These are phyloP conservation scores for Xanthorhoe spadicearia DNA, from an alignment of 2,888 invertebrate genomes.

Conservation along the genomic window DNA sequence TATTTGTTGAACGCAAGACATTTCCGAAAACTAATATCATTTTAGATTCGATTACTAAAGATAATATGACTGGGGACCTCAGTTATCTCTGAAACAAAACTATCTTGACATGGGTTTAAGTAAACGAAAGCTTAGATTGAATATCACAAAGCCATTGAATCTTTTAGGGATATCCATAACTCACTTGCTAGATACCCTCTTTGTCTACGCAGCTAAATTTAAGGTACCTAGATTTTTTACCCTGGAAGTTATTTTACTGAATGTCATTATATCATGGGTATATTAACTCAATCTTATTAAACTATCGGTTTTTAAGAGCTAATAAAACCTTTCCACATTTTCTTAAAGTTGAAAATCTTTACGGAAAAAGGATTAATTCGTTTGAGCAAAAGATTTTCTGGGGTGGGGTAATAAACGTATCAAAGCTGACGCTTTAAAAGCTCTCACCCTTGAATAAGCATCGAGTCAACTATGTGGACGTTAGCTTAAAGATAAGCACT, in stretches of 20 bases:
- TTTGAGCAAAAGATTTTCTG: constrained; percentile 15
- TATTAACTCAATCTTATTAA: not conserved
- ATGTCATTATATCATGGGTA: not conserved
- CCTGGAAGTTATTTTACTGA: not conserved
- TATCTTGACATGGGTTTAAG: constrained; percentile 38
- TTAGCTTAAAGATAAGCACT: not conserved
- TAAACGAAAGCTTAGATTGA: constrained; percentile 33
- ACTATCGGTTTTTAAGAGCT: no score
- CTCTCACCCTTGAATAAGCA: constrained; percentile 8
- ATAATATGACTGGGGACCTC: not conserved
- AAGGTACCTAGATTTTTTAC: constrained; percentile 1
- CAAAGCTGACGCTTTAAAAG: constrained; percentile 1
- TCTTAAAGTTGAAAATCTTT: not conserved
- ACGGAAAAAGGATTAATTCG: constrained; percentile 10
- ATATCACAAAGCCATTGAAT: constrained; percentile 36
- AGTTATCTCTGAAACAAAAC: constrained; percentile 35
- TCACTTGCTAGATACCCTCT: constrained; percentile 35
- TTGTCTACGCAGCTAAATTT: constrained; percentile 4
- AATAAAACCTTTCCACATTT: no score
- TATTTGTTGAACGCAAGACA: not conserved
- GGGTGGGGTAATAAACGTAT: no score
- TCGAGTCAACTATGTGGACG: constrained; percentile 1
- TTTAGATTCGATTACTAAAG: not conserved
- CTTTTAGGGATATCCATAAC: constrained; percentile 39
- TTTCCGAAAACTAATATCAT: not conserved